Evolutionary conservation across 1,140 invertebrate species (phyloP), one percentile per base, ranked within the genome.

Genomic region (Cherax destructor): DNA sequence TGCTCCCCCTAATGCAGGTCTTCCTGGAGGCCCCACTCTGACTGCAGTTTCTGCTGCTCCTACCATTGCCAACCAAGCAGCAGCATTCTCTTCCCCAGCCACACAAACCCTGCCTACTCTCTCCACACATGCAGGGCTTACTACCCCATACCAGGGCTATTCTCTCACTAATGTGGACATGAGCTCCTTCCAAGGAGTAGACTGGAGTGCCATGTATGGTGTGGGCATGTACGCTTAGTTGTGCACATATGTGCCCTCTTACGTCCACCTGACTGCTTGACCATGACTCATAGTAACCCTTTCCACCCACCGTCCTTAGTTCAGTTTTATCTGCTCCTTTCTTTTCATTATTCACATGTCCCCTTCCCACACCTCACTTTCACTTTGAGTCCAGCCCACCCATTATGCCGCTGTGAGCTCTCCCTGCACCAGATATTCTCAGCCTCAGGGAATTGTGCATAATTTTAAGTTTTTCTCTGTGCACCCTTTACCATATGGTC

Each of bases 191-290:
- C 97, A 98, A 94, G 97, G 97, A 76, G 97, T 98, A 92, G 97
- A 98, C 95, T 98, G 97, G 97, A 96, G 96, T 93, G 97, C 97
- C 93, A 97, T 98, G 97, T 98, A 98, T 94, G 97, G 97, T 93
- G 97, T 98, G 95, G 97, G 97, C 94, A 98, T 98, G 97, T 98
- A 98, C 95, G 97, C 97, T 94, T 97, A 92, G 92, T 92, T 72
- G 50, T 69, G 83, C 80, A 65, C 49, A 69, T 72, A 13, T 16
- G 13, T 49, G 50, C 72, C 52, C 69, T 61, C 84, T 74, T 76
- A 86, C 76, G 74, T 79, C 65, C 88, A 91, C 76, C 81, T 24
- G 69, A 72, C 49, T n/a, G 47, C 72, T 69, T 50, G 59, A 76
- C 56, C 50, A 52, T 61, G 49, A 59, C 52, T 56, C 80, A 83